Conservation (phyloP, 2,797 vertebrate genomes). For the Micromesistius poutassou region DNA sequence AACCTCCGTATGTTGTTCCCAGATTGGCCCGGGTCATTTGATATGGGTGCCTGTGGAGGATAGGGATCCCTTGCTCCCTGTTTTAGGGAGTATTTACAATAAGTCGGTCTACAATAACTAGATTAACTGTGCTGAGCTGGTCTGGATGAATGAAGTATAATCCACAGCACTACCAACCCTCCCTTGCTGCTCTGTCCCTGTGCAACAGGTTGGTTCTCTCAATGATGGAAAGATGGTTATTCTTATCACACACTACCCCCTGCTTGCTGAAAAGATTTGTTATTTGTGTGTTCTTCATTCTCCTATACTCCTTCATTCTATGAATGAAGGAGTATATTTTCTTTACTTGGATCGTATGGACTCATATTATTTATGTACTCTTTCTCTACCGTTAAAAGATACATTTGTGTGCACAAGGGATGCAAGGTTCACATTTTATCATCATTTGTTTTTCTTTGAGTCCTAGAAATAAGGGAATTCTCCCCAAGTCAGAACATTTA, state of each 20-base stretch:
- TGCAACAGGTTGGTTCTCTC: not conserved
- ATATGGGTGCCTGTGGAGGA: not conserved
- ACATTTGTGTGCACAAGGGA: not conserved
- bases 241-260: not conserved
- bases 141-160: conserved; percentile 53
- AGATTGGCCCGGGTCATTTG: not conserved
- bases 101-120: conserved; percentile 63
- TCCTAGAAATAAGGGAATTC: not conserved
- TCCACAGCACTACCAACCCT: conserved; percentile 28
- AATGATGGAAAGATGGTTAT: not conserved
- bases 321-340: not conserved
- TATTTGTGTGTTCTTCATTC: too few relatives aligned
- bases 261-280: not conserved
- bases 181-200: not conserved
- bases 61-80: conserved; percentile 13
- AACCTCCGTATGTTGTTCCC: not conserved
- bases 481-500: not conserved
- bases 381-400: not conserved
- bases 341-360: not conserved
- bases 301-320: too few relatives aligned
- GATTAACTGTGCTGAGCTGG: conserved; percentile 56
- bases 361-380: not conserved
- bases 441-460: not conserved
- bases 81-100: conserved; percentile 32
- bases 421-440: not conserved